These are phyloP conservation scores for Apodemia mormo DNA, from an alignment of 2,888 invertebrate species.

Conservation along the genomic window DNA sequence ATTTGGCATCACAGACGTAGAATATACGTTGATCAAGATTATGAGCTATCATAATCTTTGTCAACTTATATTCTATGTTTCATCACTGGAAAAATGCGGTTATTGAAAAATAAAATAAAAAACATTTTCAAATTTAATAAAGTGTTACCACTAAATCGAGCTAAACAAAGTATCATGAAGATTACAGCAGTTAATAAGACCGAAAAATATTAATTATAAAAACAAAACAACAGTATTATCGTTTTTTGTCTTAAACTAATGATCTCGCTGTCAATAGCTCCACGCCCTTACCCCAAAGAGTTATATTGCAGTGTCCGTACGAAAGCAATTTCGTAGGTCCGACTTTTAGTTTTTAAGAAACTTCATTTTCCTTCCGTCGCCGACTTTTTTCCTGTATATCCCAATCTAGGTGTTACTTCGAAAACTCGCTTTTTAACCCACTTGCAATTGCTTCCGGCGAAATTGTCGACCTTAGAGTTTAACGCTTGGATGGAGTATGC, in stretches of 20 bases:
- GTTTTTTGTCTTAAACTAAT: not conserved
- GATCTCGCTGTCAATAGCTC: slow-evolving; percentile 30
- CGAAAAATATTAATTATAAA: too few relatives aligned
- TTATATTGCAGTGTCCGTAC: slow-evolving; percentile 77
- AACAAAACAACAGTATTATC: too few relatives aligned
- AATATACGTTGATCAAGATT: too few relatives aligned
- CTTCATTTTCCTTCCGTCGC: slow-evolving; percentile 67
- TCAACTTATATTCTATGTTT: too few relatives aligned
- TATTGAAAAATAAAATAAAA: too few relatives aligned
- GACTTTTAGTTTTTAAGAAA: slow-evolving; percentile 80
- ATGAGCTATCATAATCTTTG: too few relatives aligned
- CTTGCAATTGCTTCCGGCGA: slow-evolving; percentile 35
- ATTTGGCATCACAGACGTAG: too few relatives aligned
- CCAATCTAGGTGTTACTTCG: slow-evolving; percentile 48
- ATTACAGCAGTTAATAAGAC: too few relatives aligned
- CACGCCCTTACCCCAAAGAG: slow-evolving; percentile 63
- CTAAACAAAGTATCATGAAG: too few relatives aligned
- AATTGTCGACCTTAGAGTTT: not conserved
- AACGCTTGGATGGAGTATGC: not conserved
- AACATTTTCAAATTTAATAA: too few relatives aligned
- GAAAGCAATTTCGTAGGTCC: slow-evolving; percentile 81
- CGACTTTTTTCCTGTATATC: slow-evolving; percentile 58
- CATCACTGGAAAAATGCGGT: too few relatives aligned
- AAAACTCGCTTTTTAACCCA: slow-evolving; percentile 41
- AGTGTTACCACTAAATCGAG: too few relatives aligned